Evolutionary conservation across 2,797 vertebrate genomes (phyloP).

Genomic region (Acanthopagrus latus): DNA sequence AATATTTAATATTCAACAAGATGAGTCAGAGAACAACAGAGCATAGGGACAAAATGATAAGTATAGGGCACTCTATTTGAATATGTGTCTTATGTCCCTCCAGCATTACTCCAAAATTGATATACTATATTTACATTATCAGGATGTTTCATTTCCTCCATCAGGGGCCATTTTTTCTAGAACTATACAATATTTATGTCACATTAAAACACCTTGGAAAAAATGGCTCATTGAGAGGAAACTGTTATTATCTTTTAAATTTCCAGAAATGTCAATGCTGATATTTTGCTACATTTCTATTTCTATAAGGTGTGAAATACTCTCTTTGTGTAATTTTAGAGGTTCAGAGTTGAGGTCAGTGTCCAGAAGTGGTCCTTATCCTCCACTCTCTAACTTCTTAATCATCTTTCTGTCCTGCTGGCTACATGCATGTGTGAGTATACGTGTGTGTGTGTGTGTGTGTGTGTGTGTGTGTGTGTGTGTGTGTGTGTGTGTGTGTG

Average conservation of each 20-base stretch:
- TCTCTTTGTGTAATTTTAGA: slow-evolving; percentile 39
- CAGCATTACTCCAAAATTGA: not conserved
- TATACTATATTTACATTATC: not conserved
- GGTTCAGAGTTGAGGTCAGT: slow-evolving; percentile 69
- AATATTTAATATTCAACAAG: slow-evolving; percentile 39
- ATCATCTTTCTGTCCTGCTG: slow-evolving; percentile 78
- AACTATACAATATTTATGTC: not conserved
- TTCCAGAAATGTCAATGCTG: not conserved
- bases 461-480: slow-evolving; percentile 51
- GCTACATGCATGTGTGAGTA: slow-evolving; percentile 28
- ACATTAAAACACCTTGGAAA: not conserved
- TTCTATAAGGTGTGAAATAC: slow-evolving; percentile 33
- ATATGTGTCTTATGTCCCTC: not conserved
- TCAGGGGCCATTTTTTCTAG: not conserved
- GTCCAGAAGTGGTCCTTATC: slow-evolving; percentile 73
- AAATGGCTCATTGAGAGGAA: not conserved
- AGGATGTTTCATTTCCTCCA: slow-evolving; percentile 1
- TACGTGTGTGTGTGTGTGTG: slow-evolving; percentile 22
- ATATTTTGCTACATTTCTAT: not conserved
- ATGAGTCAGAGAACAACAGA: slow-evolving; percentile 7
- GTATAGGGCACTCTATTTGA: not conserved
- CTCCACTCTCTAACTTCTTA: slow-evolving; percentile 83
- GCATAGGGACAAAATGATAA: not conserved
- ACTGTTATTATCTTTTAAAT: not conserved
- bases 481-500: slow-evolving; percentile 40